Evolutionary conservation across 2,888 invertebrate genomes (phyloP), one percentile per base, ranked within the genome.

Genomic region (Orthosia incerta): DNA sequence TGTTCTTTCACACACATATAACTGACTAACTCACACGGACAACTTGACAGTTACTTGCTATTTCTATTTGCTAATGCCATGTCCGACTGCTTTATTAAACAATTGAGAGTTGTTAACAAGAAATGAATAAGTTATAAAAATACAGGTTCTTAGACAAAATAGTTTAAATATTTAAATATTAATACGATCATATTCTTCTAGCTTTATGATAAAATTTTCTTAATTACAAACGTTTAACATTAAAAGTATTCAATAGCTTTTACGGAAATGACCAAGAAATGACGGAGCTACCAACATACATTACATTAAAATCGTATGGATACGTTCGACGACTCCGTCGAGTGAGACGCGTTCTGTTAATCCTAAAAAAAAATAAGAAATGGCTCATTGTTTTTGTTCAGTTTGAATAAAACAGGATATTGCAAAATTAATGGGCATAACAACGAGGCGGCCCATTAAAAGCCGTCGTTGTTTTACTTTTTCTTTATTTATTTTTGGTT

Each of bases 1-100:
- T 94, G 92, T 93, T 92, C 94, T 92, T 92, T 91, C 87, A 89
- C 92, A 95, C 94, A 91, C 94, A 94, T 92, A 93, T 92, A 91
- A 94, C 94, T 93, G 89, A 76, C 55, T 63, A 64, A 89, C 87
- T 85, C 83, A 85, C 89, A 88, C 89, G 89, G 86, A 88, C 74
- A 84, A 77, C 66, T 64, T 79, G 83, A 82, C 86, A 80, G 80
- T 75, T 80, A 72, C 73, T 76, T 65, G 75, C 60, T 77, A 75
- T 69, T 74, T 46, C 60, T 77, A 75, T 69, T 74, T 46, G 75
- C 23, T 51, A 75, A 46, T 64, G 57, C 48, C 23, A 70, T 48
- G 55, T 68, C 75, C 67, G 74, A 61, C 26, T 63, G 39, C 26
- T 64, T 0, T 48, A n/a, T 7, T 56, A 57, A 12, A 56, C 79